Percentiles rank a stretch among this genome's conserved stretches.
Evolutionary conservation across 1,140 invertebrate genomes (phyloP).

Genomic region (Delia radicum): DNA sequence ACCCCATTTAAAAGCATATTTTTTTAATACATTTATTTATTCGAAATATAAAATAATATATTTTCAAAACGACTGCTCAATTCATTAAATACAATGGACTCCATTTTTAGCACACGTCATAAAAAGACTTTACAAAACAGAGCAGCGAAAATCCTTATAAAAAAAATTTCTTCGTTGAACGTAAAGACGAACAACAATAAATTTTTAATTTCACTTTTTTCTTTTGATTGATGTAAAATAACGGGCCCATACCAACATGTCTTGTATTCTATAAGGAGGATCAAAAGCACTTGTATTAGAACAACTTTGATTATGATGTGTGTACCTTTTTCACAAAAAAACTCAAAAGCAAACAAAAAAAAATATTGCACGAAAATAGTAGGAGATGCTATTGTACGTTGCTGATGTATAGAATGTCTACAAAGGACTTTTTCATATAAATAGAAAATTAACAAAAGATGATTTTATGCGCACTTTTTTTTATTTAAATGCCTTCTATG

Average conservation of each 20-base stretch:
- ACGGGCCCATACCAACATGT: background rate
- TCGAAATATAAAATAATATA: too few relatives aligned
- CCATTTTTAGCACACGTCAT: background rate
- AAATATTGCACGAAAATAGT: background rate
- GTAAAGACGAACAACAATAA: background rate
- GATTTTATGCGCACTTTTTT: background rate
- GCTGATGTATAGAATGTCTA: background rate
- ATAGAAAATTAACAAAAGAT: background rate
- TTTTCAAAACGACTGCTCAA: background rate
- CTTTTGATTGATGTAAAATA: slow-evolving; percentile 14
- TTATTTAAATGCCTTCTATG: slow-evolving; percentile 7
- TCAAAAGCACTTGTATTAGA: background rate
- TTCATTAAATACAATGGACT: background rate
- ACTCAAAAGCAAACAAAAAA: background rate
- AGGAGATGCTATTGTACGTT: background rate
- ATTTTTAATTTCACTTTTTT: slow-evolving; percentile 15
- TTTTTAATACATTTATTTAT: too few relatives aligned
- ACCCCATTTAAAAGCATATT: too few relatives aligned
- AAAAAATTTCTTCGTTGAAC: background rate
- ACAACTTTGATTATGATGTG: background rate
- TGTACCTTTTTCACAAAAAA: background rate
- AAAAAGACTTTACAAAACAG: background rate
- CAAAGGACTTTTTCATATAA: background rate
- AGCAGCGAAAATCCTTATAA: background rate
- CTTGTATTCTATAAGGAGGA: background rate